These are phyloP conservation scores for Molossus alvarezi DNA, from an alignment of 2,797 vertebrate genomes.

Conservation along the genomic window DNA sequence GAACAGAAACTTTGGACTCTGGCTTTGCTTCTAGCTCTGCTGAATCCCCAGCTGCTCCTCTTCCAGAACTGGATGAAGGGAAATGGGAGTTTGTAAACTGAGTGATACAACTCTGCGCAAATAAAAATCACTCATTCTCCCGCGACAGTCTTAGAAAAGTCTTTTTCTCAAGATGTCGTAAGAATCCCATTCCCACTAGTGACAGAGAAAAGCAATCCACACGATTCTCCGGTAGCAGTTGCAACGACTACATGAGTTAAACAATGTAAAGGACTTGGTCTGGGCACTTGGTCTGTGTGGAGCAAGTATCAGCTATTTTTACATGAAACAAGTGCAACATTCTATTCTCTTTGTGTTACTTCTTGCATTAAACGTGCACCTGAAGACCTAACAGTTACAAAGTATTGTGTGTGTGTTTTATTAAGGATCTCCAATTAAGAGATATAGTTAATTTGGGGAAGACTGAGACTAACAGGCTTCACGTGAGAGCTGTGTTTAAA, in stretches of 20 bases:
- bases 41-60: too few relatives aligned
- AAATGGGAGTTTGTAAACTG: too few relatives aligned
- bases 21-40: too few relatives aligned
- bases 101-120: too few relatives aligned
- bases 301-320: slow-evolving; percentile 10
- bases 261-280: background rate
- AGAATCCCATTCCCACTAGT: too few relatives aligned
- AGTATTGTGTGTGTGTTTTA: background rate
- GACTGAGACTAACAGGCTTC: background rate
- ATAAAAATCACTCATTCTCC: too few relatives aligned
- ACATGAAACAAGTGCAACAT: background rate
- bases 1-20: too few relatives aligned
- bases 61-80: too few relatives aligned
- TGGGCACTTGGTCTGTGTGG: background rate
- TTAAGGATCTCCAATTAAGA: slow-evolving; percentile 39
- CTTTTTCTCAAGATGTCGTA: too few relatives aligned
- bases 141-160: too few relatives aligned
- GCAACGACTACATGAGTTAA: background rate
- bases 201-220: too few relatives aligned
- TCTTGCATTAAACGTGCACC: slow-evolving; percentile 6
- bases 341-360: background rate
- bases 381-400: background rate
- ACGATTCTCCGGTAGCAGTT: too few relatives aligned
- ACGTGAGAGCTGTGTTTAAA: background rate
- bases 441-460: background rate